Evolutionary conservation across 2,113 vertebrate species (phyloP).

Genomic region (Mus pahari): DNA sequence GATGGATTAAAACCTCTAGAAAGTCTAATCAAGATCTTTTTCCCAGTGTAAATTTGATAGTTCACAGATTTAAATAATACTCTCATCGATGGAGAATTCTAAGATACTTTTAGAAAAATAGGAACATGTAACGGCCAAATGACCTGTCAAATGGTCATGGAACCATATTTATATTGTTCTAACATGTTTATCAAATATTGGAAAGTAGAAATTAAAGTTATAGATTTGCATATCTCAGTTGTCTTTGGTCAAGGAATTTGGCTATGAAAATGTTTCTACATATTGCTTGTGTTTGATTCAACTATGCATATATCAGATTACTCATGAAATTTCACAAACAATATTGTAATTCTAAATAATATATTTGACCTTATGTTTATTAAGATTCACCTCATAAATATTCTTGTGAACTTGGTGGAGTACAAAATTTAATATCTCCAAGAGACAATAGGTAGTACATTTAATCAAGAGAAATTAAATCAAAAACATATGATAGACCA

Average conservation of each 20-base stretch:
- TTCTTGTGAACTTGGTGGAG: background rate
- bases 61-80: background rate
- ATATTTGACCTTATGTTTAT: background rate
- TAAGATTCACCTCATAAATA: constrained; percentile 12
- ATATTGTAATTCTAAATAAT: background rate
- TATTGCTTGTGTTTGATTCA: background rate
- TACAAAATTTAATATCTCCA: background rate
- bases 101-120: background rate
- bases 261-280: background rate
- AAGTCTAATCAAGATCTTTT: background rate
- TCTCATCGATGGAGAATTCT: background rate
- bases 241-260: background rate
- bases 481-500: background rate
- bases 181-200: background rate
- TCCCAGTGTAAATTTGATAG: background rate
- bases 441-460: background rate
- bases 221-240: background rate
- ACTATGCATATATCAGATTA: background rate
- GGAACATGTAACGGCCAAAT: background rate
- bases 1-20: background rate
- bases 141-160: background rate
- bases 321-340: background rate
- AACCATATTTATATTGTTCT: background rate
- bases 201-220: constrained; percentile 9
- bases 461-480: background rate